phyloP scores from a whole-genome alignment of 2,888 invertebrate species.

The Dynastes maya region DNA sequence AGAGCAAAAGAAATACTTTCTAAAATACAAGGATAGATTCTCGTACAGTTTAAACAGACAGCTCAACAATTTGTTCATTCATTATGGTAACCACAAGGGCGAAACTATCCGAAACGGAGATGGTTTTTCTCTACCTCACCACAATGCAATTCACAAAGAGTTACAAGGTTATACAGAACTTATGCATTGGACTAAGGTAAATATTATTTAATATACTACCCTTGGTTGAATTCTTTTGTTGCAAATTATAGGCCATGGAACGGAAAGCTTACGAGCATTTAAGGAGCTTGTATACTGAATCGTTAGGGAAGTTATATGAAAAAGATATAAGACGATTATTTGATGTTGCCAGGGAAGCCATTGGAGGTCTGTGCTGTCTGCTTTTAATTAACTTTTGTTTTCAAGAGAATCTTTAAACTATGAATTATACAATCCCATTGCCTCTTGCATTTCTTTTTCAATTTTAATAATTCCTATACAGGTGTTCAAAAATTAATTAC shows the following conservation, averaged over 20 bases:
- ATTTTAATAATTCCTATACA: no score
- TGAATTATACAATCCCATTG: no score
- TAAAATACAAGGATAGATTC: conserved; percentile 85
- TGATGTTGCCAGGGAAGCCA: conserved; percentile 79
- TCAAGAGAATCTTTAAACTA: no score
- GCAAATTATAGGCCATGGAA: conserved; percentile 77
- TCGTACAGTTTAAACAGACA: conserved; percentile 90
- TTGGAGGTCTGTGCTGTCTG: conserved; percentile 60
- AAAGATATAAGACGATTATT: conserved; percentile 86
- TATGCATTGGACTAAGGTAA: conserved; percentile 90
- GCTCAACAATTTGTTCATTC: conserved; percentile 95
- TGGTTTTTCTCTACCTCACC: conserved; percentile 82
- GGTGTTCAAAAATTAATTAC: no score
- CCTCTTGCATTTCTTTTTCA: no score
- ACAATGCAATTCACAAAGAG: conserved; percentile 87
- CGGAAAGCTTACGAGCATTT: conserved; percentile 86
- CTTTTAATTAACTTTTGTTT: neutral
- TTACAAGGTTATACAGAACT: conserved; percentile 90
- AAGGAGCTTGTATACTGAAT: conserved; percentile 86
- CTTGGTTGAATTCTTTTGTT: neutral
- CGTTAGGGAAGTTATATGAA: conserved; percentile 91
- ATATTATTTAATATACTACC: neutral
- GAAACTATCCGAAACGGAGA: conserved; percentile 73
- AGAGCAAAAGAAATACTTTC: conserved; percentile 85
- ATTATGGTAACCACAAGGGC: conserved; percentile 85